phyloP scores from a whole-genome alignment of 2,113 vertebrate genomes.

The Pollimyrus isidori region DNA sequence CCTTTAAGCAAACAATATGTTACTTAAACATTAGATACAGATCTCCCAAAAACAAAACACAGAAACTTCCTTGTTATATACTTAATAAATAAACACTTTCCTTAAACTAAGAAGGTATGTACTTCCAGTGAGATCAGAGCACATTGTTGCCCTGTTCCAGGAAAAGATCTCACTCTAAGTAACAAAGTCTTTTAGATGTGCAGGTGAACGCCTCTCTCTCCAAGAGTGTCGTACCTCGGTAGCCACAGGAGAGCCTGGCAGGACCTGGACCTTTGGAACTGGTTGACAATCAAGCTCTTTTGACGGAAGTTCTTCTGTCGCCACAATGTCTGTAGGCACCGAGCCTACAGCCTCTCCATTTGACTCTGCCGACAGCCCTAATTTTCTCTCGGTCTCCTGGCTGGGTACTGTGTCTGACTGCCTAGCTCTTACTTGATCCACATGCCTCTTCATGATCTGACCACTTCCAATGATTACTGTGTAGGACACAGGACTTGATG shows the following conservation, averaged over 20 bases:
- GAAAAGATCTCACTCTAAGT: not conserved
- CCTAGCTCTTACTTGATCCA: constrained; percentile 4
- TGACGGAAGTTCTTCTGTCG: not conserved
- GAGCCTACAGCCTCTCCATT: no score
- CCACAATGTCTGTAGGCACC: not conserved
- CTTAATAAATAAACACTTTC: no score
- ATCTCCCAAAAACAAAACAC: no score
- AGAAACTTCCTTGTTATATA: no score
- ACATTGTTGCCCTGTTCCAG: no score
- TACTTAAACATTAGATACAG: no score
- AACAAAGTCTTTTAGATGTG: no score
- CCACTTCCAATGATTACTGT: not conserved
- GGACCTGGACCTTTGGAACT: not conserved
- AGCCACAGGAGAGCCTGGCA: not conserved
- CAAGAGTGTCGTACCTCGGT: not conserved
- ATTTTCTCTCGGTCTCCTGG: not conserved
- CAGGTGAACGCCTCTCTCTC: no score
- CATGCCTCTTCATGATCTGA: not conserved
- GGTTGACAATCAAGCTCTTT: not conserved
- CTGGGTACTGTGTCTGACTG: not conserved
- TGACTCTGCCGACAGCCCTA: not conserved
- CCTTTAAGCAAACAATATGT: no score
- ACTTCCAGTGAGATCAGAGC: no score
- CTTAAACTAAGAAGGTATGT: no score
- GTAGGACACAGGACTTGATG: not conserved